Percentiles rank a stretch among this genome's conserved stretches.
phyloP scores from a whole-genome alignment of 1,140 invertebrate species.

The Marisa cornuarietis region DNA sequence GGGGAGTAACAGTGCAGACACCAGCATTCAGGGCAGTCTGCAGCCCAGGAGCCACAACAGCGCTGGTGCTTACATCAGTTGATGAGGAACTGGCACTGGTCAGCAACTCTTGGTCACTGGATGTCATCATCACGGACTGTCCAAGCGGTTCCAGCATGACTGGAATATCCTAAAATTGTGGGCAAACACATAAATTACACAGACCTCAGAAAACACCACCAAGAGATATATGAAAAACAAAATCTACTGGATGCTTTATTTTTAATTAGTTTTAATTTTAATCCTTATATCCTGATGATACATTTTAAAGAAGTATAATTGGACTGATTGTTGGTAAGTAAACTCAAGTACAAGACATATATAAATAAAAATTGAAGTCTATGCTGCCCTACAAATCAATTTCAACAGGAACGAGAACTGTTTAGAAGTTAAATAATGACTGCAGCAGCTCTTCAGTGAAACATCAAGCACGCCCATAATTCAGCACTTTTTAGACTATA shows the following conservation, averaged over 20 bases:
- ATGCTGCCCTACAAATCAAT: too few relatives aligned
- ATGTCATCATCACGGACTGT: constrained; percentile 19
- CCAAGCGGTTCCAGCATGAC: constrained; percentile 10
- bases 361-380: too few relatives aligned
- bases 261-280: too few relatives aligned
- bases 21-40: constrained; percentile 14
- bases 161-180: constrained; percentile 3
- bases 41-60: constrained; percentile 34
- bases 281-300: too few relatives aligned
- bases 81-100: constrained; percentile 39
- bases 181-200: neutral
- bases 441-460: too few relatives aligned
- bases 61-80: constrained; percentile 38
- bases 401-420: too few relatives aligned
- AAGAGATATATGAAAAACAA: neutral
- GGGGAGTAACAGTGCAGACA: constrained; percentile 29
- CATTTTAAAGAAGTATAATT: too few relatives aligned
- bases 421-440: too few relatives aligned
- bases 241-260: neutral
- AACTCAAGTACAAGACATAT: too few relatives aligned
- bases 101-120: constrained; percentile 36
- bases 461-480: too few relatives aligned
- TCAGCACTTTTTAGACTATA: too few relatives aligned
- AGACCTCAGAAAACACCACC: neutral
- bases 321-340: too few relatives aligned